A percentile compares a stretch with the other conserved stretches of the same genome.
These are phyloP conservation scores for Pangasius macronema DNA, from an alignment of 2,797 vertebrate genomes.

Conservation along the genomic window DNA sequence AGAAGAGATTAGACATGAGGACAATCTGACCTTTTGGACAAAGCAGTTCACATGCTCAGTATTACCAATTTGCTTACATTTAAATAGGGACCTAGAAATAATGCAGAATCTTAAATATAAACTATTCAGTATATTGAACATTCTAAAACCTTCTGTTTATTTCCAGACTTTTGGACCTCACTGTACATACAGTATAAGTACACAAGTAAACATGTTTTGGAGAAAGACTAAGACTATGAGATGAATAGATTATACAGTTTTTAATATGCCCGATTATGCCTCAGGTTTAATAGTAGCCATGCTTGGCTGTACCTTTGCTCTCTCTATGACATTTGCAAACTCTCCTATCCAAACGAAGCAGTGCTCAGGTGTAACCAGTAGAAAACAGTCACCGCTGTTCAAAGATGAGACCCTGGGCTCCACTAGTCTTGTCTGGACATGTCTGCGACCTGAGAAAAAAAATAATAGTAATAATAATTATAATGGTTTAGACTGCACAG, in stretches of 20 bases:
- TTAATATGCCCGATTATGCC: neutral
- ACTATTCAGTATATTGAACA: neutral
- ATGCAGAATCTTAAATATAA: no score
- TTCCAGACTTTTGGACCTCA: neutral
- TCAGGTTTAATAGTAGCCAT: neutral
- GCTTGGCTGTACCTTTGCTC: slow-evolving; percentile 82
- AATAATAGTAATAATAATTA: neutral
- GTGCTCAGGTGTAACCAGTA: slow-evolving; percentile 86
- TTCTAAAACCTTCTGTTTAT: neutral
- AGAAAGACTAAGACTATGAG: neutral
- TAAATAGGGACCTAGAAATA: neutral
- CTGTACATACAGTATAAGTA: neutral
- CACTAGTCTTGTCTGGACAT: slow-evolving; percentile 94
- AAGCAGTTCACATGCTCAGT: neutral
- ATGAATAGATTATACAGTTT: neutral
- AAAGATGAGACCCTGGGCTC: slow-evolving; percentile 92
- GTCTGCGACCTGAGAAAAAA: slow-evolving; percentile 83
- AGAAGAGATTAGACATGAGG: neutral
- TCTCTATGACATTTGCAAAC: slow-evolving; percentile 97
- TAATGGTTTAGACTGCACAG: neutral
- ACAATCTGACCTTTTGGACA: neutral
- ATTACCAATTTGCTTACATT: neutral
- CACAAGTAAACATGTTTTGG: neutral
- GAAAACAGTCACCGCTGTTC: slow-evolving; percentile 98
- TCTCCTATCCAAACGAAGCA: slow-evolving; percentile 96